Evolutionary conservation across 2,888 invertebrate species (phyloP), one percentile per base, ranked within the genome.

Genomic region (Cryptocheilus praepositus): DNA sequence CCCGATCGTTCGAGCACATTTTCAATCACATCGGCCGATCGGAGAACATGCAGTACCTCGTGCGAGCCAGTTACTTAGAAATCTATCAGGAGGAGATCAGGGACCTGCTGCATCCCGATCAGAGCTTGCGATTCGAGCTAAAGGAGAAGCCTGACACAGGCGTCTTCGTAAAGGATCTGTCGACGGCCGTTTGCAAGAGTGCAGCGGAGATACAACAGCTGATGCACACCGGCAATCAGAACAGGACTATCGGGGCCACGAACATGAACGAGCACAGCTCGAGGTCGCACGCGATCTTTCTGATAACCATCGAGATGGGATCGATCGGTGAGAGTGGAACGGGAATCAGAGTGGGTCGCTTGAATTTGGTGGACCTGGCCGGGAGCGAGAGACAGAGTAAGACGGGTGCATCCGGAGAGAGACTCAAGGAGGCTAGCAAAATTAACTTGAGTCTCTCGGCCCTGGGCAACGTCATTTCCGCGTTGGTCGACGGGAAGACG

Each of bases 201-300:
- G 95, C 96, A 15, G 93, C 93, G 78, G 99, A 99, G 90, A 98
- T 99, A 91, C 92, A 96, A 77, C 94, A 95, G 81, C 94, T 98
- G 52, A 98, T 99, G 98, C 93, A 93, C 78, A 91, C 94, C 54
- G 99, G 99, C 60, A 98, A 98, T 89, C 93, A 94, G 81, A 96
- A 98, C 90, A 93, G 99, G 81, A 96, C 98, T n/a, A 95, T 98
- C 57, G 99, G 95, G 25, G 94, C 96, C 71, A 98, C 98, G 61
- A 96, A 98, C 89, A 98, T 98, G 98, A 99, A 99, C 90, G 97
- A 98, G 89, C 98, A 98, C 89, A 98, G 98, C 83, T 98, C 98
- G 46, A 91, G 99, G 73, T 98, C 98, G 55, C 99, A 99, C 90
- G 99, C 99, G 62, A 98, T 99, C 77, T 99, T 99, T 89, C 95